Evolutionary conservation across 2,888 invertebrate genomes (phyloP).

Genomic region (Idaea aversata): DNA sequence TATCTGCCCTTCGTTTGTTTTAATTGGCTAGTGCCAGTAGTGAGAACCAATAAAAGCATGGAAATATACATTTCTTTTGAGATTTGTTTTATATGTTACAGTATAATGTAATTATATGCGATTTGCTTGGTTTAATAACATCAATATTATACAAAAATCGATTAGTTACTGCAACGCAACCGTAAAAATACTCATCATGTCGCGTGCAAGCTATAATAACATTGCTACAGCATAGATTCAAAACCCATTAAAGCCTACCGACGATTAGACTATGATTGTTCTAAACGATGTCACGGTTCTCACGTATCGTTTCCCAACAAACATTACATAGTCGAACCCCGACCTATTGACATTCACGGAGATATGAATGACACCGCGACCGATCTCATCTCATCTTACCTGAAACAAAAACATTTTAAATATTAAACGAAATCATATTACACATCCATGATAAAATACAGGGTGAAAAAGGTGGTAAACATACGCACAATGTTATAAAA

Average conservation of each 20-base stretch:
- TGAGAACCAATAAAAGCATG: too few species aligned
- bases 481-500: slow-evolving; percentile 5
- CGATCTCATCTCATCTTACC: slow-evolving; percentile 39
- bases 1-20: too few species aligned
- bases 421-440: slow-evolving; percentile 19
- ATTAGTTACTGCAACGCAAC: background rate
- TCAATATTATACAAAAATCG: background rate
- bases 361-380: background rate
- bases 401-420: slow-evolving; percentile 44
- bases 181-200: background rate
- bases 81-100: too few species aligned
- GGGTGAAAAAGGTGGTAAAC: background rate
- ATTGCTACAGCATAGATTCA: background rate
- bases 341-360: slow-evolving; percentile 13
- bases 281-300: slow-evolving; percentile 40
- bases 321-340: slow-evolving; percentile 29
- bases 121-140: too few species aligned
- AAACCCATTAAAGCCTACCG: slow-evolving; percentile 6
- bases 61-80: too few species aligned
- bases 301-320: slow-evolving; percentile 62
- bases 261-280: slow-evolving; percentile 29
- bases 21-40: too few species aligned
- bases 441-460: background rate
- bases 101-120: too few species aligned
- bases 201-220: background rate